These are phyloP conservation scores for Gastrophysa polygoni DNA, from an alignment of 2,888 invertebrate species.

Conservation along the genomic window DNA sequence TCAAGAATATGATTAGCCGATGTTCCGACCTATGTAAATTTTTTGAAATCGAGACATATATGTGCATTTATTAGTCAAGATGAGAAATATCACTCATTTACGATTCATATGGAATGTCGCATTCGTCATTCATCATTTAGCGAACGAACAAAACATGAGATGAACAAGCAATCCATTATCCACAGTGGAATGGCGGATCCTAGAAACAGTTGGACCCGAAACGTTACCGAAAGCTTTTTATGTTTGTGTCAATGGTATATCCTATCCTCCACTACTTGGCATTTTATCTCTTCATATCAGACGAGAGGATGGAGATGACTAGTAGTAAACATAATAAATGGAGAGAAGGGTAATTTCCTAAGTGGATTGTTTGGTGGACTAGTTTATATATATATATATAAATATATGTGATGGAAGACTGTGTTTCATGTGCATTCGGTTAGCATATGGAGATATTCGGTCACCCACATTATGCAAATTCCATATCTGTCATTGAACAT, in stretches of 20 bases:
- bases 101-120: neutral
- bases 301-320: neutral
- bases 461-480: neutral
- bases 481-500: neutral
- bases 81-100: neutral
- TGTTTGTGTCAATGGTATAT: conserved; percentile 2
- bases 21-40: no score
- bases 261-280: conserved; percentile 2
- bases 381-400: no score
- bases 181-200: neutral
- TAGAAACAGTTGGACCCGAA: neutral
- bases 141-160: neutral
- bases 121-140: neutral
- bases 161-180: neutral
- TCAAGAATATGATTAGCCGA: no score
- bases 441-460: neutral
- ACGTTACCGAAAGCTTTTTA: neutral
- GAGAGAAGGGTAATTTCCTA: conserved; percentile 10
- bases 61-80: no score
- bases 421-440: neutral
- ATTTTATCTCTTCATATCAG: conserved; percentile 13
- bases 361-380: no score
- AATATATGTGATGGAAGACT: neutral
- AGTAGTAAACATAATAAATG: conserved; percentile 9
- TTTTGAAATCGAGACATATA: no score